Evolutionary conservation across 1,140 invertebrate genomes (phyloP), one percentile per base, ranked within the genome.

Genomic region (Pseudoatta argentina): DNA sequence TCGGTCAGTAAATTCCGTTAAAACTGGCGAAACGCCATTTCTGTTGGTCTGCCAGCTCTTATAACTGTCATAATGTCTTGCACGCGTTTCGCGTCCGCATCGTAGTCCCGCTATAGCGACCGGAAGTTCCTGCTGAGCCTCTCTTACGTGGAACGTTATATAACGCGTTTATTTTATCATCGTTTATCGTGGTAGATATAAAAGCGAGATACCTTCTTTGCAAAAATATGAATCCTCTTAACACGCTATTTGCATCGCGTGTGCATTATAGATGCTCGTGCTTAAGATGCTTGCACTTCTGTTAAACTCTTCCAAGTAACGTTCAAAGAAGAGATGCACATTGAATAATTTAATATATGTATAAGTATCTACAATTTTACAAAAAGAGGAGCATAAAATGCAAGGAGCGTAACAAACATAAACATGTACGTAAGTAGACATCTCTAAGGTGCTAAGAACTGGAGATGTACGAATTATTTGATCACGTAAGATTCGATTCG

Each of bases 11-110:
- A 63, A 88, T 88, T 88, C 89, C 88, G 89, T 90, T 90, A 90
- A 5, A 16, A 27, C 12, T 12, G 64, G 76, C 53, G 59, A 66
- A 86, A 90, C 78, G 16, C 48, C 55, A 16, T 88, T 87, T 88
- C 86, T 77, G 75, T 77, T 39, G 73, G n/a, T 71, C 78, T 75
- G 72, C 55, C 55, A 44, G 21, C 48, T 57, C 34, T 88, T 88
- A 75, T 90, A 91, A 91, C 89, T 90, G 89, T 91, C 89, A 57
- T 86, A 89, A 44, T 44, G 39, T 44, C 39, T 75, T 51, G 72
- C 78, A 91, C 77, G 87, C 87, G 78, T 82, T 63, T 64, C 77
- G 76, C 82, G 55, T 87, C 73, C 75, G 85, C 72, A 89, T 83
- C 55, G 72, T 21, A 71, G 59, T 89, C 73, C 89, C 89, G 89